These are phyloP conservation scores for Brassicogethes aeneus DNA, from an alignment of 2,888 invertebrate species.

Conservation along the genomic window DNA sequence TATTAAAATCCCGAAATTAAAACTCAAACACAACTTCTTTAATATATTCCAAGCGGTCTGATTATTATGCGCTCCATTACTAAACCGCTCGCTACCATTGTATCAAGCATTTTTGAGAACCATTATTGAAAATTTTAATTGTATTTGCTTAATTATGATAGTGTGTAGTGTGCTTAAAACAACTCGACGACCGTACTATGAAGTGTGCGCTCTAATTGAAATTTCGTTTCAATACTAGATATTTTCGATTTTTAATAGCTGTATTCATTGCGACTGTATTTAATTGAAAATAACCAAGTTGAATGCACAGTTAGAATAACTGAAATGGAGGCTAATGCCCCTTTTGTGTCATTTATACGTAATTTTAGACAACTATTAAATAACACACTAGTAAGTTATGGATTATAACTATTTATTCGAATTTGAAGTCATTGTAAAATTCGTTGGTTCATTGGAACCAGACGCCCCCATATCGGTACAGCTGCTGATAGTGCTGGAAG, in stretches of 20 bases:
- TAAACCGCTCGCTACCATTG: too few relatives aligned
- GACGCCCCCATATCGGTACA: too few relatives aligned
- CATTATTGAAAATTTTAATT: slow-evolving; percentile 23
- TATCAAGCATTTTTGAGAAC: slow-evolving; percentile 17
- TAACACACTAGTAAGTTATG: too few relatives aligned
- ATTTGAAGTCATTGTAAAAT: too few relatives aligned
- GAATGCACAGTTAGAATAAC: too few relatives aligned
- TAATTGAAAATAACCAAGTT: slow-evolving; percentile 3
- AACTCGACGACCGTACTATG: slow-evolving; percentile 9
- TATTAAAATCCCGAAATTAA: slow-evolving; percentile 14
- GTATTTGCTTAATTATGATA: slow-evolving; percentile 21
- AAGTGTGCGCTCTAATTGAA: slow-evolving; percentile 11
- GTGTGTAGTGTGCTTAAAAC: slow-evolving; percentile 15
- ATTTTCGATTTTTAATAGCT: slow-evolving; percentile 6
- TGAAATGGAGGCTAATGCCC: too few relatives aligned
- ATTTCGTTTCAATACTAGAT: slow-evolving; percentile 6
- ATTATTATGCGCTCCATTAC: slow-evolving; percentile 6
- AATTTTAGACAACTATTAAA: too few relatives aligned
- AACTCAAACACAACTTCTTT: slow-evolving; percentile 18
- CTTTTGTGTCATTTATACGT: too few relatives aligned
- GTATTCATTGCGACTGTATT: slow-evolving; percentile 3
- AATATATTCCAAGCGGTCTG: slow-evolving; percentile 15
- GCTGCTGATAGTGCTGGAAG: too few relatives aligned
- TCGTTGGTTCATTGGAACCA: too few relatives aligned
- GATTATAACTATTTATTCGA: too few relatives aligned